Conservation (phyloP, 1,140 invertebrate species). For the Maconellicoccus hirsutus region DNA sequence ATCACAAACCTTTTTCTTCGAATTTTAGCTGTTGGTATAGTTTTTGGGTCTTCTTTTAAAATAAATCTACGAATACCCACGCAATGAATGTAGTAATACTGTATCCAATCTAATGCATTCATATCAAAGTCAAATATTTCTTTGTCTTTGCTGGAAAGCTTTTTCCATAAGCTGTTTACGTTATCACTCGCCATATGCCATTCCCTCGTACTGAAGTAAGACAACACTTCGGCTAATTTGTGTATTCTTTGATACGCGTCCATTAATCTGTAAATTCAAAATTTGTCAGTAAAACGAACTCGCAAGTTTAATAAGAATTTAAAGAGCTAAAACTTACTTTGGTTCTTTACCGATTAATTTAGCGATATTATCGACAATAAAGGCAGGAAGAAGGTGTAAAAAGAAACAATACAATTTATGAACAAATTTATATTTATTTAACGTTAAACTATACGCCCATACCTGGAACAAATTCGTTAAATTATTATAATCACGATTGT, state of each 20-base stretch:
- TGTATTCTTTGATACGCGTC: conserved; percentile 63
- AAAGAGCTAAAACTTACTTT: conserved; percentile 6
- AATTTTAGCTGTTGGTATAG: background rate
- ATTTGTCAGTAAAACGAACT: no score
- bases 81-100: conserved; percentile 44
- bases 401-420: conserved; percentile 22
- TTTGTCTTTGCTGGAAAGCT: conserved; percentile 48
- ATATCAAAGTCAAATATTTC: conserved; percentile 59
- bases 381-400: conserved; percentile 22
- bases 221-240: conserved; percentile 41
- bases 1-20: background rate
- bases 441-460: conserved; percentile 23
- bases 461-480: no score
- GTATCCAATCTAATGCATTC: conserved; percentile 66
- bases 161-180: conserved; percentile 45
- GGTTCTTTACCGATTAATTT: conserved; percentile 23
- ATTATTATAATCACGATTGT: no score
- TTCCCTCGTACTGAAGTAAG: conserved; percentile 28
- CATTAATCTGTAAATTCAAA: conserved; percentile 39
- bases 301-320: background rate
- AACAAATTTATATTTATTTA: conserved; percentile 22
- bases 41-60: background rate
- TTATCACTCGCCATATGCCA: conserved; percentile 40
- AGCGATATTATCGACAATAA: conserved; percentile 19
- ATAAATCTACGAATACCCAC: background rate